phyloP scores from a whole-genome alignment of 2,888 invertebrate species.

The Colostygia pectinataria region DNA sequence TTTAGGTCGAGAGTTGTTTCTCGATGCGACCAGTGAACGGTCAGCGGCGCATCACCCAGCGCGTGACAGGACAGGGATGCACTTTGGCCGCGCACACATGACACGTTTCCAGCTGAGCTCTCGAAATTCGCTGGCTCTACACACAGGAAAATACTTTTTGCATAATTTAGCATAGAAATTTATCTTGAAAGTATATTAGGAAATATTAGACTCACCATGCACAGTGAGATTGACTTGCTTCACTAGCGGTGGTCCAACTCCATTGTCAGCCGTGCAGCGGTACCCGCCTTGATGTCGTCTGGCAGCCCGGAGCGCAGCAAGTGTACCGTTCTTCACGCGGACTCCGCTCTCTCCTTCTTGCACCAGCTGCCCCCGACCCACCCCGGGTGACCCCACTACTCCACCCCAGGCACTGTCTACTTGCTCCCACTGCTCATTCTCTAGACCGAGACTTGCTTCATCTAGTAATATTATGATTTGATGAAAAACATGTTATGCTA shows the following conservation, averaged over 20 bases:
- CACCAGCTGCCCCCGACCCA: constrained; percentile 27
- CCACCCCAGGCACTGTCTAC: constrained; percentile 37
- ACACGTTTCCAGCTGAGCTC: constrained; percentile 76
- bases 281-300: constrained; percentile 89
- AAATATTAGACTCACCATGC: constrained; percentile 83
- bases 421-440: constrained; percentile 47
- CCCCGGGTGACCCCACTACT: constrained; percentile 14
- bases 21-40: constrained; percentile 89
- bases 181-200: background rate
- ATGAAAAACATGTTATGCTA: too few relatives aligned
- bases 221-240: constrained; percentile 91
- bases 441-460: constrained; percentile 36
- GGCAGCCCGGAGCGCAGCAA: constrained; percentile 85
- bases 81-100: constrained; percentile 82
- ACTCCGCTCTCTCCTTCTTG: constrained; percentile 19
- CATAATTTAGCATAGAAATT: too few relatives aligned
- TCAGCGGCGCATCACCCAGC: constrained; percentile 91
- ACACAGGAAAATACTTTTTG: background rate
- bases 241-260: constrained; percentile 90
- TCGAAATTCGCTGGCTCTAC: constrained; percentile 90
- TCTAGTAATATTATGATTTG: constrained; percentile 14
- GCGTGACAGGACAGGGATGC: constrained; percentile 88
- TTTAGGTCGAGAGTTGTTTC: constrained; percentile 85
- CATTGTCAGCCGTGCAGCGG: constrained; percentile 92
- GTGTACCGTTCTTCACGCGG: constrained; percentile 75